Percentiles rank a stretch among this genome's conserved stretches.
Conservation (phyloP, 2,797 vertebrate species). For the Chaetodon trifasciatus region DNA sequence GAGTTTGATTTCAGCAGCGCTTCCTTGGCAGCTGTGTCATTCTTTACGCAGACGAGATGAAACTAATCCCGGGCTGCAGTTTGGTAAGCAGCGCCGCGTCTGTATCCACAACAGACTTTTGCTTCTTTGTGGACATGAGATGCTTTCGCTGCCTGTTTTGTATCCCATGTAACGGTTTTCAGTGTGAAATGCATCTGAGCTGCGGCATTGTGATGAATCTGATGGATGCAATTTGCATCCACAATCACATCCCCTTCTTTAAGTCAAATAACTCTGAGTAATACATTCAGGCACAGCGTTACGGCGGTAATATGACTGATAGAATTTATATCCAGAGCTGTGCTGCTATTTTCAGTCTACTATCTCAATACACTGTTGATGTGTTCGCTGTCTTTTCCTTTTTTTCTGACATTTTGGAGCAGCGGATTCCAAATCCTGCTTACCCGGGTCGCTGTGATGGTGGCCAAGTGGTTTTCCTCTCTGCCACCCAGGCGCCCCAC, state of each 20-base stretch:
- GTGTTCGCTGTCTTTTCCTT: constrained; percentile 24
- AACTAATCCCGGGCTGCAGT: constrained; percentile 44
- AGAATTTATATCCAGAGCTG: constrained; percentile 33
- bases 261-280: constrained; percentile 31
- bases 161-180: constrained; percentile 8
- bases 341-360: constrained; percentile 26
- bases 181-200: constrained; percentile 27
- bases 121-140: background rate
- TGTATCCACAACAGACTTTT: constrained; percentile 9
- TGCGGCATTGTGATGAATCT: constrained; percentile 22
- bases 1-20: constrained; percentile 74
- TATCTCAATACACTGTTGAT: constrained; percentile 40
- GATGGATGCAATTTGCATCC: constrained; percentile 28
- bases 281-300: constrained; percentile 35
- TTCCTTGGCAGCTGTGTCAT: constrained; percentile 57
- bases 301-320: constrained; percentile 34
- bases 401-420: constrained; percentile 26
- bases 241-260: constrained; percentile 22
- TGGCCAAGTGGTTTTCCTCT: constrained; percentile 78
- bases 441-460: constrained; percentile 51
- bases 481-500: constrained; percentile 76
- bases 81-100: constrained; percentile 28
- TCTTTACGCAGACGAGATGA: constrained; percentile 59
- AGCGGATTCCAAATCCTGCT: constrained; percentile 55
- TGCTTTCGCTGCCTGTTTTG: background rate